A percentile compares a stretch with the other conserved stretches of the same genome.
phyloP scores from a whole-genome alignment of 2,797 vertebrate species.

The Gallinago solitaria region DNA sequence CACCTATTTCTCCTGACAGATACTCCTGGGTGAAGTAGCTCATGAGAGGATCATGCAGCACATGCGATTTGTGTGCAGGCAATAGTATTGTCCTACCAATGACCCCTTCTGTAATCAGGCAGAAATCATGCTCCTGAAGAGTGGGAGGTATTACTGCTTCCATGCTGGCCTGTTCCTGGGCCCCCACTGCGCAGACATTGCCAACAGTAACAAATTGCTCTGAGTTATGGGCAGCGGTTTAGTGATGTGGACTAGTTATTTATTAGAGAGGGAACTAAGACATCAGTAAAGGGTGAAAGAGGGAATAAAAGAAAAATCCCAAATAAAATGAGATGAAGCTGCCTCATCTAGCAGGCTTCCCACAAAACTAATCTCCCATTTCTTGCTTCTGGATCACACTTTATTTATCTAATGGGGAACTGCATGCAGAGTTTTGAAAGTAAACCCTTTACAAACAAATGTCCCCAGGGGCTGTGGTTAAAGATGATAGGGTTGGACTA shows the following conservation, averaged over 20 bases:
- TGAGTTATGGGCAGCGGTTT: constrained; percentile 29
- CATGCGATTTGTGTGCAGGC: background rate
- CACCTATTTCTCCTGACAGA: background rate
- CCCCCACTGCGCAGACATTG: constrained; percentile 45
- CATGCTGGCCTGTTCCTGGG: constrained; percentile 53
- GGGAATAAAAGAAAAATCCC: constrained; percentile 1
- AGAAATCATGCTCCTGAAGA: constrained; percentile 64
- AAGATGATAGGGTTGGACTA: background rate
- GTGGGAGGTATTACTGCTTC: constrained; percentile 61
- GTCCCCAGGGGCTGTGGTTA: background rate
- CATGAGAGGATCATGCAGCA: background rate
- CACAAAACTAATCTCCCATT: background rate
- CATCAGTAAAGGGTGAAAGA: constrained; percentile 7
- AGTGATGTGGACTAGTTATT: constrained; percentile 37
- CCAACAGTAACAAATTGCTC: constrained; percentile 69
- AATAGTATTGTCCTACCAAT: constrained; percentile 52
- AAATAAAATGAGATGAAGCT: background rate
- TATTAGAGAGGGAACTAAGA: constrained; percentile 51
- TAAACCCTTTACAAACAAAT: background rate
- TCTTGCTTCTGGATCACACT: background rate
- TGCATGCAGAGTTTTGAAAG: background rate
- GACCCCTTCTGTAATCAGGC: constrained; percentile 63
- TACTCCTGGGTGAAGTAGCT: background rate
- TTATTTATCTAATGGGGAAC: background rate
- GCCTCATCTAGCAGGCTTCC: background rate